Evolutionary conservation across 2,113 vertebrate genomes (phyloP).

Genomic region (Phalacrocorax aristotelis): DNA sequence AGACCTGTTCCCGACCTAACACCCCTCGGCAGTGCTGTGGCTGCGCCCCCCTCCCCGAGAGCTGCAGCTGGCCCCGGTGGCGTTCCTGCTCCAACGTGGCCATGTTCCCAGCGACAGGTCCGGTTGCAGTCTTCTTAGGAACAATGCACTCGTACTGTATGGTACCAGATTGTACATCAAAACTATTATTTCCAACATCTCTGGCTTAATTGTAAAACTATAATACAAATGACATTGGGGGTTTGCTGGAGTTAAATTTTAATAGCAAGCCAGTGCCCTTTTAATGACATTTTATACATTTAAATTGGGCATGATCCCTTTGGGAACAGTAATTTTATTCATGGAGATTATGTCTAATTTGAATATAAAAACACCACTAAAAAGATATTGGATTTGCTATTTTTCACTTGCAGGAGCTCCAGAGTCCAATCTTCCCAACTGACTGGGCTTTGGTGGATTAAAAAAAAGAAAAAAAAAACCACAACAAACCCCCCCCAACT

Average conservation of each 20-base stretch:
- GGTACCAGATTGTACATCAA: conserved; percentile 15
- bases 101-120: rapidly evolving
- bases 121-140: not conserved
- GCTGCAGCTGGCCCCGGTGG: rapidly evolving
- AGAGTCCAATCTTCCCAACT: not conserved
- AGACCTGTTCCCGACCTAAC: rapidly evolving
- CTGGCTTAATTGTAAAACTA: conserved; percentile 33
- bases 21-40: rapidly evolving
- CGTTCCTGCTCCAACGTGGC: rapidly evolving
- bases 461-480: not conserved
- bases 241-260: conserved; percentile 56
- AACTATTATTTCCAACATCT: conserved; percentile 21
- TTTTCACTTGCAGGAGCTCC: conserved; percentile 41
- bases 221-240: conserved; percentile 47
- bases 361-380: conserved; percentile 69
- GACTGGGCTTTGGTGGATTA: not conserved
- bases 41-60: not conserved
- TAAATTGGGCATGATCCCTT: conserved; percentile 68
- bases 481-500: not conserved
- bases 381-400: conserved; percentile 61
- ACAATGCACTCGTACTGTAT: conserved; percentile 34
- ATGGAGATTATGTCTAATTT: conserved; percentile 69
- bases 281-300: conserved; percentile 66
- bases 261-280: conserved; percentile 35
- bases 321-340: conserved; percentile 74